Base-by-base conservation (phyloP, 1,140 invertebrate species). In the Acromyrmex heyeri region DNA sequence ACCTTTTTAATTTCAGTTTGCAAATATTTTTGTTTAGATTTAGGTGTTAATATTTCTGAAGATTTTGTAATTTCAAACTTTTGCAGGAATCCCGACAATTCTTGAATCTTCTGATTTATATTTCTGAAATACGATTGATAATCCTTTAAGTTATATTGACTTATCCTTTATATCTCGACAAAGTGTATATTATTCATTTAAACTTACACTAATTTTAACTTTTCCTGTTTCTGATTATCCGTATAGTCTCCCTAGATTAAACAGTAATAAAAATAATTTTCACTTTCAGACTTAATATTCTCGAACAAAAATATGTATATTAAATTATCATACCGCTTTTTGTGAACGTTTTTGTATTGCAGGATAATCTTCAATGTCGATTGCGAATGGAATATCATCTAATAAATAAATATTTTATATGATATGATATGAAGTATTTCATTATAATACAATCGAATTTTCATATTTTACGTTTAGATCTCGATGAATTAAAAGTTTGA, bases 321-420 rank as follows among this genome's bases (percentile, higher is more conserved):
- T 83, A 38, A 83, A 34, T 82, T 75, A 48, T 44, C 18, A 62
- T 78, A 87, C 90, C 85, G 30, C 55, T 73, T 90, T 88, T 2
- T 70, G 67, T 88, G 24, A 34, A 81, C 87, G 61, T 53, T 92
- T 90, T 6, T 64, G 76, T 67, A 88, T 67, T 2, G 34, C 6
- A 61, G 75, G 30, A 34, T 87, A 82, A 73, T 91, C 88, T 55
- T 83, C 75, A 2, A 87, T n/a, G 72, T 92, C 81, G 21, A 92
- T 83, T 61, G 88, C 89, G 21, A 89, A 94, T 6, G 93, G 92
- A 88, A 92, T 90, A n/a, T 91, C 88, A 24, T 89, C 90, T 91
- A 69, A 73, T 79, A 85, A 88, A 86, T 50, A 44, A 81, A 55
- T 24, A 82, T 85, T 81, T 67, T 81, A 44, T 18, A 21, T 57